Percentiles rank a stretch among this genome's conserved stretches.
phyloP scores from a whole-genome alignment of 2,888 invertebrate species.

The Drosophila trichaetosa region DNA sequence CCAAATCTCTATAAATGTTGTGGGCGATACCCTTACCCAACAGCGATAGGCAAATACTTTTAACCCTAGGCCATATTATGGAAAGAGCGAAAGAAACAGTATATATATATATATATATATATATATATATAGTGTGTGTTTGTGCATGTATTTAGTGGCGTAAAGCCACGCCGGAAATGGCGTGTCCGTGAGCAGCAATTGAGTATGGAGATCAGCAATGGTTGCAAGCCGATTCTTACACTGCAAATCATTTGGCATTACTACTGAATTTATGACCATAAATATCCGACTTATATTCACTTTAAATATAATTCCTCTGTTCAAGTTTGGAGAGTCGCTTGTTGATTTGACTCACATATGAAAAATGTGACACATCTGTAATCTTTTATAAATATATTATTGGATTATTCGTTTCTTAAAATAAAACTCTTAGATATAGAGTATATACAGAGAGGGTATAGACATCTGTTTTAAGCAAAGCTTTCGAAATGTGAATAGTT shows the following conservation, averaged over 20 bases:
- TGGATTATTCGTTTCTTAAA: background rate
- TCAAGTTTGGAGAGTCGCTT: background rate
- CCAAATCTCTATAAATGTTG: background rate
- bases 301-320: background rate
- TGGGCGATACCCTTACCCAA: slow-evolving; percentile 1
- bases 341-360: background rate
- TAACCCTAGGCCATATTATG: background rate
- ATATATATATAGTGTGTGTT: background rate
- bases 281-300: background rate
- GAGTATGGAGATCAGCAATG: background rate
- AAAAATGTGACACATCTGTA: background rate
- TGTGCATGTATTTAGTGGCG: background rate
- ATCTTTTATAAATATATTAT: background rate
- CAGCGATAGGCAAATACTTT: background rate
- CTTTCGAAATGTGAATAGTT: slow-evolving; percentile 15
- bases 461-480: background rate
- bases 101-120: background rate
- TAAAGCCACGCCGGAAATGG: slow-evolving; percentile 11
- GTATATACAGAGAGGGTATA: background rate
- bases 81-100: background rate
- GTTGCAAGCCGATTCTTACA: background rate
- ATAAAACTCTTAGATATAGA: background rate
- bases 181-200: slow-evolving; percentile 5
- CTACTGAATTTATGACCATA: background rate
- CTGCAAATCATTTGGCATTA: background rate